Conservation (phyloP, 2,888 invertebrate genomes). For the Acleris emargana region DNA sequence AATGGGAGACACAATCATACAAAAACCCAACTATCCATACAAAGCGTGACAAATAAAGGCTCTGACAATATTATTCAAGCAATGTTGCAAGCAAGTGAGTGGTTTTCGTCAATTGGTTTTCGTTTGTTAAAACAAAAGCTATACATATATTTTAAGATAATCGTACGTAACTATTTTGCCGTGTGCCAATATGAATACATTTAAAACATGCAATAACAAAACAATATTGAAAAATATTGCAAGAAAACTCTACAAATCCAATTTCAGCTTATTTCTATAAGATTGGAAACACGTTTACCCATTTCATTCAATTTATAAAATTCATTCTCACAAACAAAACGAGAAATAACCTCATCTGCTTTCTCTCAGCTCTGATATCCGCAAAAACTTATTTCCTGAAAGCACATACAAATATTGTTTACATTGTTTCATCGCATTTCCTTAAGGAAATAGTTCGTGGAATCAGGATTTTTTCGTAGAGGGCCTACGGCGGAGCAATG, state of each 20-base stretch:
- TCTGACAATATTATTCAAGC: too few relatives aligned
- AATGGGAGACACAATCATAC: too few relatives aligned
- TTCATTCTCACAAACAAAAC: neutral
- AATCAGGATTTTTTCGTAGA: neutral
- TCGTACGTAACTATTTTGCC: too few relatives aligned
- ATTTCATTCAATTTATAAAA: neutral
- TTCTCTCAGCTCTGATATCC: constrained; percentile 15
- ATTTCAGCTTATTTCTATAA: neutral
- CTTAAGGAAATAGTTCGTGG: constrained; percentile 11
- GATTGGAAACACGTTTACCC: neutral
- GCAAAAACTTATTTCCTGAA: constrained; percentile 13
- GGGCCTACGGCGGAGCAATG: constrained; percentile 4
- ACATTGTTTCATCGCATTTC: neutral
- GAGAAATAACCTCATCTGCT: constrained; percentile 10
- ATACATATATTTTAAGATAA: too few relatives aligned
- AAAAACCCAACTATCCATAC: too few relatives aligned
- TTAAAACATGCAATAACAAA: too few relatives aligned
- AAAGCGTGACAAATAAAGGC: too few relatives aligned
- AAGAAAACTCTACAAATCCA: neutral
- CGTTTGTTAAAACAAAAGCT: too few relatives aligned
- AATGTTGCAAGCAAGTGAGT: too few relatives aligned
- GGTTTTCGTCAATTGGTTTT: too few relatives aligned
- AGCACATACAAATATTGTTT: constrained; percentile 22
- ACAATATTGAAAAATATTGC: too few relatives aligned
- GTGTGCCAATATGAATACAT: too few relatives aligned